phyloP scores from a whole-genome alignment of 2,888 invertebrate species.

The Lasius platythorax region DNA sequence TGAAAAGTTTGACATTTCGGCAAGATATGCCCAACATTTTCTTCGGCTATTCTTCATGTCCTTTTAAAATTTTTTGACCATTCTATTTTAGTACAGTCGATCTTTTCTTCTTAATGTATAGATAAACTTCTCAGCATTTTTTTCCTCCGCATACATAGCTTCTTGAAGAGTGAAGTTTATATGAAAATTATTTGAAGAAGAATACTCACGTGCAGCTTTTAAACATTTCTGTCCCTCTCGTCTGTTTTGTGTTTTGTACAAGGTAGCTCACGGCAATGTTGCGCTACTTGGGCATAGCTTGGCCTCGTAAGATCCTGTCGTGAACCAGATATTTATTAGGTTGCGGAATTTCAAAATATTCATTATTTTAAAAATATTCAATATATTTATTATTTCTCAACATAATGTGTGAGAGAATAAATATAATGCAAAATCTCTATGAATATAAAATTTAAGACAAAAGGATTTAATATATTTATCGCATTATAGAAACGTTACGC shows the following conservation, averaged over 20 bases:
- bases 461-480: not conserved
- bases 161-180: not conserved
- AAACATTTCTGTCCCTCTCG: constrained; percentile 84
- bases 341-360: not conserved
- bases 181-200: not conserved
- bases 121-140: not conserved
- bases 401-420: not conserved
- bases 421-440: not conserved
- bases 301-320: constrained; percentile 84
- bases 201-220: constrained; percentile 79
- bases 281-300: constrained; percentile 86
- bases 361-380: not conserved
- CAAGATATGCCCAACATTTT: not conserved
- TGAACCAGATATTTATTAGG: constrained; percentile 58
- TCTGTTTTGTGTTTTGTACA: constrained; percentile 85
- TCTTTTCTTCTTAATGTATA: not conserved
- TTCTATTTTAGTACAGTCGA: not conserved
- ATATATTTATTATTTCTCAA: not conserved
- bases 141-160: not conserved
- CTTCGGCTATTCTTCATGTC: not conserved
- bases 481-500: not conserved
- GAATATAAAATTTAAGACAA: not conserved
- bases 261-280: constrained; percentile 85
- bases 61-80: not conserved
- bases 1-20: not conserved